Evolutionary conservation across 2,797 vertebrate genomes (phyloP).

Genomic region (Rhyacichthys aspro): DNA sequence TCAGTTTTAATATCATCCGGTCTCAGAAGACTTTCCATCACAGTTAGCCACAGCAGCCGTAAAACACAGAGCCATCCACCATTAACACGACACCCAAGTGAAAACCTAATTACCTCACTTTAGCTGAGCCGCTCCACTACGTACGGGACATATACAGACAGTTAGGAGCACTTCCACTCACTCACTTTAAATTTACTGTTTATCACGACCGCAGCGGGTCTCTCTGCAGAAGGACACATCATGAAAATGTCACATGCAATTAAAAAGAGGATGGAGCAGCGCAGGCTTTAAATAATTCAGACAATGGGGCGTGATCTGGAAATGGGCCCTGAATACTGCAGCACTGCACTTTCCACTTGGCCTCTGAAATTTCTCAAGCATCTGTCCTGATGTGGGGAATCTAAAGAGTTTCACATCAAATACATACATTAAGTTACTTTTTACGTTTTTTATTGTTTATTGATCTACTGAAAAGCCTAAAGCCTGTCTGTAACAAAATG

Average conservation of each 20-base stretch:
- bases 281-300: slow-evolving; percentile 77
- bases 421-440: no score
- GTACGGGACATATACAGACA: slow-evolving; percentile 8
- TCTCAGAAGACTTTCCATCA: slow-evolving; percentile 25
- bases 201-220: slow-evolving; percentile 50
- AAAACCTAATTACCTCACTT: slow-evolving; percentile 33
- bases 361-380: slow-evolving; percentile 9
- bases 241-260: slow-evolving; percentile 80
- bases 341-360: slow-evolving; percentile 43
- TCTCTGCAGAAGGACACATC: slow-evolving; percentile 68
- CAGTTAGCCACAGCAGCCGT: slow-evolving; percentile 14
- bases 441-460: no score
- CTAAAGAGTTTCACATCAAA: not conserved
- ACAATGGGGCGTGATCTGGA: slow-evolving; percentile 67
- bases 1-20: slow-evolving; percentile 18
- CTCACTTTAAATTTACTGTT: slow-evolving; percentile 72
- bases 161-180: slow-evolving; percentile 28
- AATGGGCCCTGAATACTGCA: slow-evolving; percentile 62
- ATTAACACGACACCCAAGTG: slow-evolving; percentile 16
- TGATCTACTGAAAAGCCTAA: no score
- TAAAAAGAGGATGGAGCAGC: slow-evolving; percentile 67
- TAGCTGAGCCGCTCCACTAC: slow-evolving; percentile 17
- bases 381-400: slow-evolving; percentile 22
- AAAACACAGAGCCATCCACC: slow-evolving; percentile 12
- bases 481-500: no score